phyloP scores from a whole-genome alignment of 2,113 vertebrate species.

The Empidonax traillii region DNA sequence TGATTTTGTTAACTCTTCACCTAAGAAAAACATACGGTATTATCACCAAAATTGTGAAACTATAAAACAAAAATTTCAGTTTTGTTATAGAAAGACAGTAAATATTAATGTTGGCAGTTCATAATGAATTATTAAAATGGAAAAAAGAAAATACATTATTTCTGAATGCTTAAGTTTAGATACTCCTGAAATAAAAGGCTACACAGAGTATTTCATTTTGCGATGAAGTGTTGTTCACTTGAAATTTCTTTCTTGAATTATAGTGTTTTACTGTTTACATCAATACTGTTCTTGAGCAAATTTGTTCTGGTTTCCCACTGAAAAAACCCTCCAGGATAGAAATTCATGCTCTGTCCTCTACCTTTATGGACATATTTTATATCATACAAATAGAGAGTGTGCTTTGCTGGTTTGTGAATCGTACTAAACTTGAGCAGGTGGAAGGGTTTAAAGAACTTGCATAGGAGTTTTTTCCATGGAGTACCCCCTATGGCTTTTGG shows the following conservation, averaged over 20 bases:
- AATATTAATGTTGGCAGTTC: not conserved
- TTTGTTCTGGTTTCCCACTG: not conserved
- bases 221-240: not conserved
- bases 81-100: not conserved
- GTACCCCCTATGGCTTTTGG: not conserved
- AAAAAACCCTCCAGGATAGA: not conserved
- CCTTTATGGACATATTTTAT: not conserved
- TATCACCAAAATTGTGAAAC: not conserved
- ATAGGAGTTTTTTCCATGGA: not conserved
- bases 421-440: not conserved
- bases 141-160: not conserved
- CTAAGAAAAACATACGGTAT: constrained; percentile 72
- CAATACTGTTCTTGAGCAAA: not conserved
- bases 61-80: constrained; percentile 25
- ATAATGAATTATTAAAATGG: not conserved
- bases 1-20: constrained; percentile 88
- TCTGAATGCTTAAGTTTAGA: not conserved
- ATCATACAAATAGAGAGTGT: not conserved
- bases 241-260: not conserved
- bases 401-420: not conserved
- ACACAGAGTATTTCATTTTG: not conserved
- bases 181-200: not conserved
- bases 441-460: not conserved
- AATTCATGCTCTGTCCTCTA: not conserved
- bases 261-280: not conserved